Conservation (phyloP, 2,113 vertebrate species). For the Tupaia tana region DNA sequence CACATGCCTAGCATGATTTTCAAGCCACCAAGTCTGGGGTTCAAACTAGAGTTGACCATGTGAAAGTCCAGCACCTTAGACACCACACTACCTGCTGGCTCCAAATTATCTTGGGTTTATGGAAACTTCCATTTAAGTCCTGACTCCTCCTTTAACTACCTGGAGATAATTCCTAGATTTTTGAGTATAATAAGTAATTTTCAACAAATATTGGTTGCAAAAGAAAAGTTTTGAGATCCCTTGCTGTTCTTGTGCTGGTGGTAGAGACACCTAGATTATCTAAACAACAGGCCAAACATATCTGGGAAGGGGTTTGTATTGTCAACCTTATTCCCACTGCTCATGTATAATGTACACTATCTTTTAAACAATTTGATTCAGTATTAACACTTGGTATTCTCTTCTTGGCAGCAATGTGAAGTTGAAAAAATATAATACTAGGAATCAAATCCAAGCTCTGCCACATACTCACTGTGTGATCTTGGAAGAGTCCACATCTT, state of each 20-base stretch:
- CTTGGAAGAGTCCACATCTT: neutral
- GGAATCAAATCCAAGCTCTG: neutral
- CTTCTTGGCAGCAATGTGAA: neutral
- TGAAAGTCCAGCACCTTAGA: no score
- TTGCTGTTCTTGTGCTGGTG: neutral
- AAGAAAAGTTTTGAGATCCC: neutral
- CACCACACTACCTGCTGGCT: no score
- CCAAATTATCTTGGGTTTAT: neutral
- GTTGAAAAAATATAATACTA: slow-evolving; percentile 21
- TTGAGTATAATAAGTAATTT: neutral
- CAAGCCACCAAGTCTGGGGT: no score
- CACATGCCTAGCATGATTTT: no score
- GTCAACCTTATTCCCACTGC: neutral
- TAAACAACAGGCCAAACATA: neutral
- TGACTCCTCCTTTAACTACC: neutral
- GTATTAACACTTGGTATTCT: neutral
- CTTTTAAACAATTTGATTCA: neutral
- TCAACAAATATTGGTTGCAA: neutral
- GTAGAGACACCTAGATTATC: neutral
- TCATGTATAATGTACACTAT: neutral
- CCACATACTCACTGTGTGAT: neutral
- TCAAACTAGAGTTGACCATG: no score
- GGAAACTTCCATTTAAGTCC: neutral
- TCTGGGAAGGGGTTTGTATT: neutral
- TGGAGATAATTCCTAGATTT: neutral